phyloP scores from a whole-genome alignment of 2,797 vertebrate species.

The Trachops cirrhosus region DNA sequence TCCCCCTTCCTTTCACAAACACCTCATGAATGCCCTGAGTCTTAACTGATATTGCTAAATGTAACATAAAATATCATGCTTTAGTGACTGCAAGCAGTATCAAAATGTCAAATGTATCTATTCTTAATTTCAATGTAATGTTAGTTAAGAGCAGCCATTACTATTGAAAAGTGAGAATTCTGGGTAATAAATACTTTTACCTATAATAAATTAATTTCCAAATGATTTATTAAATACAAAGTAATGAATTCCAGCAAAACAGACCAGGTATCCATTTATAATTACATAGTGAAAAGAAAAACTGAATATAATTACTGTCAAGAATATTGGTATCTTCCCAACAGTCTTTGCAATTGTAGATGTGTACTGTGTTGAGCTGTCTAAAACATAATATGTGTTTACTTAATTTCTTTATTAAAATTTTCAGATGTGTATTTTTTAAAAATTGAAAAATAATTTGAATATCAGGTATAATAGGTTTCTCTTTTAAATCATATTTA shows the following conservation, averaged over 20 bases:
- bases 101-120: slow-evolving; percentile 27
- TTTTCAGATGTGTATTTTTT: neutral
- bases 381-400: neutral
- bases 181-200: neutral
- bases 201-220: slow-evolving; percentile 37
- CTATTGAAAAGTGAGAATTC: neutral
- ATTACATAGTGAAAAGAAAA: neutral
- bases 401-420: slow-evolving; percentile 1
- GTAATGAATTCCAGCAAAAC: slow-evolving; percentile 9
- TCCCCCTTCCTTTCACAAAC: slow-evolving; percentile 1
- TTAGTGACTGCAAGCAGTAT: neutral
- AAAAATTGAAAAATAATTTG: neutral
- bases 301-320: neutral
- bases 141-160: neutral
- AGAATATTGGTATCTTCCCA: neutral
- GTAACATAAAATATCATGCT: slow-evolving; percentile 45
- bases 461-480: neutral
- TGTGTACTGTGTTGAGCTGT: neutral
- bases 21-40: neutral
- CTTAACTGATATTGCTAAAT: neutral
- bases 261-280: neutral
- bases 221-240: slow-evolving; percentile 43
- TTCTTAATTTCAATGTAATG: slow-evolving; percentile 24
- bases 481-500: neutral
- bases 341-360: neutral